Evolutionary conservation across 37 sponge, comb jelly and placozoan species (phyloP).

Genomic region (Eunapius fragilis): DNA sequence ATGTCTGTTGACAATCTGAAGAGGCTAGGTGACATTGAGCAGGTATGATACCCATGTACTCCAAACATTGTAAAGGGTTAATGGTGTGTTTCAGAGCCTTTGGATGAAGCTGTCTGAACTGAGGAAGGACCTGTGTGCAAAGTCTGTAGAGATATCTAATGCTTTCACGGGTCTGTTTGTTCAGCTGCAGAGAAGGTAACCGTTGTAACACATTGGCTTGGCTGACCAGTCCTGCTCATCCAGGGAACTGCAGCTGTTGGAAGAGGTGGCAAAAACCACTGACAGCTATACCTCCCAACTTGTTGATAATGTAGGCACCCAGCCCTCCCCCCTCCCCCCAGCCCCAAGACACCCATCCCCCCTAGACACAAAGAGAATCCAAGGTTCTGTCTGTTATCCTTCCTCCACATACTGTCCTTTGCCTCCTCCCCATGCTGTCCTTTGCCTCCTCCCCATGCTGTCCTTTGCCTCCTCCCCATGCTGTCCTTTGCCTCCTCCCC

Average conservation of each 20-base stretch:
- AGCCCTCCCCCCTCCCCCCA: not conserved
- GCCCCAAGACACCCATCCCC: not conserved
- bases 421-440: not conserved
- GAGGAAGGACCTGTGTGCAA: not conserved
- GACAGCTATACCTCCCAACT: not conserved
- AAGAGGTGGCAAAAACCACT: slow-evolving; percentile 7
- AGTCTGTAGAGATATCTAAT: not conserved
- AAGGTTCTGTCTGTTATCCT: too few species aligned
- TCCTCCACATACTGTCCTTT: not conserved
- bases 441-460: not conserved
- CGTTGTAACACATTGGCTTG: not conserved
- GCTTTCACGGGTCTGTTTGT: not conserved
- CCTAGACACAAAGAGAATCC: too few species aligned
- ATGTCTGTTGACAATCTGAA: not conserved
- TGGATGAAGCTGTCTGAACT: not conserved
- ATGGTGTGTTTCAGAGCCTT: not conserved
- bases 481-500: not conserved
- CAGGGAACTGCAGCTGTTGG: slow-evolving; percentile 8
- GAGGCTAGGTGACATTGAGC: not conserved
- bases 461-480: not conserved
- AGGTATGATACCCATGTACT: not conserved
- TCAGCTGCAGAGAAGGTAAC: slow-evolving; percentile 8
- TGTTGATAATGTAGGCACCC: not conserved
- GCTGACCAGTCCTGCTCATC: too few species aligned
- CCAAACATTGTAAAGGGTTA: too few species aligned